Conservation (phyloP, 2,888 invertebrate genomes). For the Zeuzera pyrina region DNA sequence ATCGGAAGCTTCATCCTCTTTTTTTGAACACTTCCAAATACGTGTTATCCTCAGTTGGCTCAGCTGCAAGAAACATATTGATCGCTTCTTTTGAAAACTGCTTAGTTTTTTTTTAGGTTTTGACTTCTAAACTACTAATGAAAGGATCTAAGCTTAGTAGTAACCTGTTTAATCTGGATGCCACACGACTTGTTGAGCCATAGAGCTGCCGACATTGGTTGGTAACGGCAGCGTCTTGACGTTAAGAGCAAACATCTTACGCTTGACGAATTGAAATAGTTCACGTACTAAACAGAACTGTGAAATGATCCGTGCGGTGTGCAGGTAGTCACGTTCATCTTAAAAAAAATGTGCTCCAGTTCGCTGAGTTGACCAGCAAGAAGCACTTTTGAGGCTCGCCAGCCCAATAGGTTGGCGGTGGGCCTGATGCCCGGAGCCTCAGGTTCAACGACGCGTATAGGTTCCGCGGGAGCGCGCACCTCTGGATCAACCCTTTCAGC, state of each 20-base stretch:
- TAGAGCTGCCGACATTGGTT: no score
- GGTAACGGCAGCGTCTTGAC: no score
- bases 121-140: no score
- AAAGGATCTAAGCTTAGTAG: no score
- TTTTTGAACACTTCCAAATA: background rate
- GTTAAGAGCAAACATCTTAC: no score
- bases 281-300: no score
- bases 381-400: background rate
- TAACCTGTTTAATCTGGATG: slow-evolving; percentile 13
- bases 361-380: no score
- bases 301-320: no score
- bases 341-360: no score
- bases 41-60: background rate
- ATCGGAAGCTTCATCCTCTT: background rate
- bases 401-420: background rate
- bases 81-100: background rate
- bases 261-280: no score
- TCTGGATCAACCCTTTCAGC: background rate
- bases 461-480: background rate
- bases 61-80: background rate
- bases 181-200: no score
- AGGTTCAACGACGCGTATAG: background rate
- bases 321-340: no score
- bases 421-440: background rate
- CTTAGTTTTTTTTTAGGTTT: background rate